Base-by-base conservation (phyloP, 2,113 vertebrate genomes). In the Chascanopsetta lugubris region DNA sequence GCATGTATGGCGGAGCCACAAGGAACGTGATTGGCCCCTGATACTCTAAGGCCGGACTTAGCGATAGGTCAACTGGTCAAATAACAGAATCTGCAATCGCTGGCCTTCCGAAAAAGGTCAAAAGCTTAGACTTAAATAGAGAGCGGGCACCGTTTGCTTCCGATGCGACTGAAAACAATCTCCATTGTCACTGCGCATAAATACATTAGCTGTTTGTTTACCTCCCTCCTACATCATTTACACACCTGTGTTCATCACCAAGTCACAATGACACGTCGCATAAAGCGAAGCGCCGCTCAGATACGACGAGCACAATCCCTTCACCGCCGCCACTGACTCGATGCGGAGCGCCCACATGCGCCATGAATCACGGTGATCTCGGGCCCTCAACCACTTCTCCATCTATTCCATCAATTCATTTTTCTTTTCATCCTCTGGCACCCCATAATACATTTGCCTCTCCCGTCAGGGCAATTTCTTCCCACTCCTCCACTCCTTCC, bases 291-390 rank as follows among this genome's bases (percentile, higher is more conserved):
- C 1, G n/a, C n/a, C n/a, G n/a, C n/a, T n/a, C n/a, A n/a, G n/a
- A n/a, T n/a, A n/a, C n/a, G n/a, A n/a, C n/a, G n/a, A 54, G 29
- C 6, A 49, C 49, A 51, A 65, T 45, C 66, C 29, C 61, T 64
- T 50, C 21, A 25, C 21, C 26, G 69, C 38, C 1, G 13, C 51
- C 26, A 46, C 60, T 75, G 77, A 84, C 69, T 86, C 79, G 77
- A 59, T 69, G 54, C 49, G 47, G 15, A 25, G 67, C 36, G 42
- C 83, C 77, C 82, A 87, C 85, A 61, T 72, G 45, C 51, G 42
- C 56, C 73, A 72, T 85, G 75, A 88, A 83, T 88, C 85, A 84
- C 54, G 51, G 63, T 45, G 61, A 77, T 78, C 74, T 58, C 42
- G 69, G 61, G 59, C 38, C 69, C 56, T 79, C 43, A 63, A 66